phyloP scores from a whole-genome alignment of 2,888 invertebrate genomes.

The Leptopilina syphax region DNA sequence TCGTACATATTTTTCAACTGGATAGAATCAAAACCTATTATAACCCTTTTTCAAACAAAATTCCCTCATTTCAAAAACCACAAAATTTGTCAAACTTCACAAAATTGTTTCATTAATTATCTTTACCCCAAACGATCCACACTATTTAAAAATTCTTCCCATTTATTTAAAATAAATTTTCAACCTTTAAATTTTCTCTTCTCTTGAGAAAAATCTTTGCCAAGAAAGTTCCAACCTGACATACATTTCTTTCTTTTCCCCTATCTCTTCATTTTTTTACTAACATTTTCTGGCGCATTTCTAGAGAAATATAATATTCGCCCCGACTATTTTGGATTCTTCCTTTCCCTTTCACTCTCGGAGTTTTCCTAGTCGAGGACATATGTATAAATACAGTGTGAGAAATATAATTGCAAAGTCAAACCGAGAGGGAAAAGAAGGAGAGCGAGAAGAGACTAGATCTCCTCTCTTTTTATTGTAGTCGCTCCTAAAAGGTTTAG shows the following conservation, averaged over 20 bases:
- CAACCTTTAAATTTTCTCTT: background rate
- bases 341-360: conserved; percentile 14
- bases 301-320: background rate
- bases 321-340: background rate
- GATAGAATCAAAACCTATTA: too few relatives aligned
- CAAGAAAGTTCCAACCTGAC: background rate
- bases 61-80: too few relatives aligned
- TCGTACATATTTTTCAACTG: too few relatives aligned
- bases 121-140: too few relatives aligned
- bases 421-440: conserved; percentile 16
- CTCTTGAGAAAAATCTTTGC: conserved; percentile 1
- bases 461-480: conserved; percentile 49
- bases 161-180: too few relatives aligned
- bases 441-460: conserved; percentile 34
- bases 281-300: background rate
- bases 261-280: background rate
- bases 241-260: background rate
- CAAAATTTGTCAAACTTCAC: too few relatives aligned
- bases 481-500: conserved; percentile 56
- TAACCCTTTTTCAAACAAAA: too few relatives aligned
- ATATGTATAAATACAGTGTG: conserved; percentile 24
- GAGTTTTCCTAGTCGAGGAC: background rate
- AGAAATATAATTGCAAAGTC: conserved; percentile 60
- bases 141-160: too few relatives aligned
- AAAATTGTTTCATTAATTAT: too few relatives aligned